phyloP scores from a whole-genome alignment of 2,888 invertebrate genomes.

The Ctenicera cuprea region DNA sequence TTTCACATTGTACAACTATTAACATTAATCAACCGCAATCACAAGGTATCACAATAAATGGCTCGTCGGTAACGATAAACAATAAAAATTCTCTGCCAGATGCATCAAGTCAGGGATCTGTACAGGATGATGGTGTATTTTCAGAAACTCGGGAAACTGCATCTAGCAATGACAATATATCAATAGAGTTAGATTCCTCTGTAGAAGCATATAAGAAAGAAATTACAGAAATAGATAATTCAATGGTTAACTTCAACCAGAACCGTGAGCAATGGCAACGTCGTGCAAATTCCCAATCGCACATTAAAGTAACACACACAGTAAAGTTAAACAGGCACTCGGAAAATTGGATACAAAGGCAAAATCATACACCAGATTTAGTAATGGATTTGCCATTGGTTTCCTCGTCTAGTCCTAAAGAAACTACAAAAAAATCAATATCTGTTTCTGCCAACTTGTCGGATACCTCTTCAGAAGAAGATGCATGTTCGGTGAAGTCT shows the following conservation, averaged over 20 bases:
- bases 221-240: slow-evolving; percentile 65
- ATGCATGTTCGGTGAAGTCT: slow-evolving; percentile 59
- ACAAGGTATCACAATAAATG: slow-evolving; percentile 62
- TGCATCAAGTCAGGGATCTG: slow-evolving; percentile 25
- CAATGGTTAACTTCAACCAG: slow-evolving; percentile 72
- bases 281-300: slow-evolving; percentile 75
- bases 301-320: slow-evolving; percentile 65
- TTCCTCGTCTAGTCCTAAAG: slow-evolving; percentile 69
- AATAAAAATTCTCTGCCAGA: slow-evolving; percentile 42
- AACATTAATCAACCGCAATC: slow-evolving; percentile 61
- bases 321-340: slow-evolving; percentile 69
- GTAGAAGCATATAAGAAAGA: slow-evolving; percentile 52
- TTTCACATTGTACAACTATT: slow-evolving; percentile 64
- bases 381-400: slow-evolving; percentile 88
- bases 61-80: slow-evolving; percentile 54
- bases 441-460: slow-evolving; percentile 66
- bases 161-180: slow-evolving; percentile 9
- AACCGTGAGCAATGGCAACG: slow-evolving; percentile 80
- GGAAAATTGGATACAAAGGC: slow-evolving; percentile 68
- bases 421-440: slow-evolving; percentile 67
- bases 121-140: slow-evolving; percentile 21
- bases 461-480: slow-evolving; percentile 65
- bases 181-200: slow-evolving; percentile 3
- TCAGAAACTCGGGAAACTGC: slow-evolving; percentile 9
- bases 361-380: slow-evolving; percentile 84